Base-by-base conservation (phyloP, 2,797 vertebrate genomes). In the Dendrocincla tyrannina region DNA sequence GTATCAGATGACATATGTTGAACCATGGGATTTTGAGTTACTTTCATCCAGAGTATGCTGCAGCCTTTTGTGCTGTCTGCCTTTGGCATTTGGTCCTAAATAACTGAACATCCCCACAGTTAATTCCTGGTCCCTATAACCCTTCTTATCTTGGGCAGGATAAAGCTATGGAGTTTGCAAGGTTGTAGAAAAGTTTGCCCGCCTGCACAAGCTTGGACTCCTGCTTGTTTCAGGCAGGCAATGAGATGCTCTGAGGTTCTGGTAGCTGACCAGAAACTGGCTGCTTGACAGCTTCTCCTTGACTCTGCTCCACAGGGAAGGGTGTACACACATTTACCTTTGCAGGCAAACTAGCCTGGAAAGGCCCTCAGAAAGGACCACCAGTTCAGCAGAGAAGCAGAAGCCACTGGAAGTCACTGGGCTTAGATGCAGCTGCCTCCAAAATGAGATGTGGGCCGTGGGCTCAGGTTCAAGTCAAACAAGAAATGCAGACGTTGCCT, bases 381-480 rank as follows among this genome's bases (percentile, higher is more conserved):
- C 12, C 35, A 32, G 27, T 62, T 85, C 5, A 80, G 53, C 4
- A 13, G 73, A 72, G 60, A 75, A 39, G 66, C 25, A 76, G 42
- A 85, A 87, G 78, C 7, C 39, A n/a, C 30, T 66, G 44, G 30
- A 64, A 84, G 52, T 28, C 81, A 47, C 23, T 10, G 49, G 60
- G 66, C 30, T 66, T 58, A 62, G 66, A 73, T 2, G 66, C 42
- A 78, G 42, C 73, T 84, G 79, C 58, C 49, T 78, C 66, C 69
- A 78, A 75, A 58, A 42, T 6, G 39, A 81, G 58, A 69, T 35
- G 28, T 41, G 62, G 62, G 50, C 12, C 25, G 69, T 64, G 73
- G 91, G 85, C 91, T 93, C 82, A 96, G 42, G 82, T 72, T 93
- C 89, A 95, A 91, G 42, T 30, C 69, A 93, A 95, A 95, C 56